These are phyloP conservation scores for Platichthys flesus DNA, from an alignment of 2,113 vertebrate species.

Conservation along the genomic window DNA sequence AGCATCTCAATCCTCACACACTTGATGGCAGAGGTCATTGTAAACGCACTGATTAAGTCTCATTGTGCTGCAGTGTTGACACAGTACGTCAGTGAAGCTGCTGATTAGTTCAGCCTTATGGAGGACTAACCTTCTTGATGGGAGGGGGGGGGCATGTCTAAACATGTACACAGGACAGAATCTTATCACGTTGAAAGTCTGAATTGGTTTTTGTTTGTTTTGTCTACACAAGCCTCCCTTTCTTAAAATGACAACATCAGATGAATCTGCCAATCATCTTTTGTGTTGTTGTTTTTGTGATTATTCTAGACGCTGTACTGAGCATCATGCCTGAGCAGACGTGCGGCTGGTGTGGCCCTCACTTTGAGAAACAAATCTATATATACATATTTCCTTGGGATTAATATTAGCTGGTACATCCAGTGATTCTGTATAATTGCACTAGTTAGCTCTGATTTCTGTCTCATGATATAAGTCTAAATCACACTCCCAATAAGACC, in stretches of 20 bases:
- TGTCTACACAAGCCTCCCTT: conserved; percentile 9
- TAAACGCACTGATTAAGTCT: conserved; percentile 46
- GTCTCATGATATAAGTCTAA: conserved; percentile 11
- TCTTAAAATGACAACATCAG: conserved; percentile 34
- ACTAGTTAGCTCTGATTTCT: neutral
- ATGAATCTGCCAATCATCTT: conserved; percentile 28
- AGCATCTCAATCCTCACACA: conserved; percentile 4
- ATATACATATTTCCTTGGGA: neutral
- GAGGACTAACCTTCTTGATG: conserved; percentile 30
- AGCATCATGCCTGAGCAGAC: neutral
- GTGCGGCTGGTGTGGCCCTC: neutral
- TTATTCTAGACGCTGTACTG: conserved; percentile 57
- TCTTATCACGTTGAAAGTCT: conserved; percentile 35
- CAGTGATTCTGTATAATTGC: neutral
- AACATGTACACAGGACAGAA: conserved; percentile 16
- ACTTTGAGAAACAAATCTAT: neutral
- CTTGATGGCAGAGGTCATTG: conserved; percentile 8
- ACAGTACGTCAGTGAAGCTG: conserved; percentile 46
- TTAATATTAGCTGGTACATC: neutral
- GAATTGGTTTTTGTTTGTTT: conserved; percentile 39
- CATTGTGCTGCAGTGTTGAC: conserved; percentile 52
- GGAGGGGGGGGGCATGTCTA: conserved; percentile 40
- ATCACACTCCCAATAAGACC: neutral
- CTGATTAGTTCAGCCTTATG: conserved; percentile 38
- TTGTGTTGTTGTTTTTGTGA: conserved; percentile 29